phyloP scores from a whole-genome alignment of 2,888 invertebrate genomes.

The Dichetophora obliterata region DNA sequence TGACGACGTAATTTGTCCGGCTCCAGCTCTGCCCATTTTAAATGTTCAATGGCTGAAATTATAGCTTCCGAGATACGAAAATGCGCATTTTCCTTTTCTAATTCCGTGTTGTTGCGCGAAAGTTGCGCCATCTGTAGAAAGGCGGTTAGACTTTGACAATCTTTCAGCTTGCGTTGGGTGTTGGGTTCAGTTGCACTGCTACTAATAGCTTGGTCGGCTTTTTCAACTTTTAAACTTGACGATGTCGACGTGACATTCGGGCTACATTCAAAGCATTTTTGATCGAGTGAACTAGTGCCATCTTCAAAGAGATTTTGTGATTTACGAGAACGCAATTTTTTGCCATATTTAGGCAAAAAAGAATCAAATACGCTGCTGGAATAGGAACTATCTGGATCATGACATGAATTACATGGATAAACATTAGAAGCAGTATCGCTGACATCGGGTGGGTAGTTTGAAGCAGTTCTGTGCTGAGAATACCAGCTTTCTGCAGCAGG shows the following conservation, averaged over 20 bases:
- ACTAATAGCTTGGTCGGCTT: background rate
- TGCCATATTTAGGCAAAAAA: conserved; percentile 64
- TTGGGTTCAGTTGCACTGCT: background rate
- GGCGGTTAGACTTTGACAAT: conserved; percentile 78
- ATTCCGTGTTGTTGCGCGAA: conserved; percentile 79
- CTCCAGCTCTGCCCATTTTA: conserved; percentile 74
- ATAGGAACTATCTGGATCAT: background rate
- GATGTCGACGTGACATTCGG: background rate
- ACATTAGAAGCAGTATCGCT: conserved; percentile 1
- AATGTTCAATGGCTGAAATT: conserved; percentile 84
- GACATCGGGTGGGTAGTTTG: background rate
- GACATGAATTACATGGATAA: conserved; percentile 33
- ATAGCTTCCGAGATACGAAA: conserved; percentile 87
- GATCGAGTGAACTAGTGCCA: conserved; percentile 56
- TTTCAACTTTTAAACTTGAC: background rate
- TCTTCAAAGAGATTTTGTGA: conserved; percentile 63
- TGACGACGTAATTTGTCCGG: conserved; percentile 42
- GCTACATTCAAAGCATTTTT: conserved; percentile 30
- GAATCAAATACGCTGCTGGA: conserved; percentile 60
- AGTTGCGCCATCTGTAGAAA: conserved; percentile 81
- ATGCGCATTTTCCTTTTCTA: conserved; percentile 89
- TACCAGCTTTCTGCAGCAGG: conserved; percentile 62
- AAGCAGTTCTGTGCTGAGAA: background rate
- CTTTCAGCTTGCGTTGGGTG: conserved; percentile 43
- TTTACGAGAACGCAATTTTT: conserved; percentile 61